Evolutionary conservation across 2,888 invertebrate species (phyloP).

Genomic region (Augochlorella aurata): DNA sequence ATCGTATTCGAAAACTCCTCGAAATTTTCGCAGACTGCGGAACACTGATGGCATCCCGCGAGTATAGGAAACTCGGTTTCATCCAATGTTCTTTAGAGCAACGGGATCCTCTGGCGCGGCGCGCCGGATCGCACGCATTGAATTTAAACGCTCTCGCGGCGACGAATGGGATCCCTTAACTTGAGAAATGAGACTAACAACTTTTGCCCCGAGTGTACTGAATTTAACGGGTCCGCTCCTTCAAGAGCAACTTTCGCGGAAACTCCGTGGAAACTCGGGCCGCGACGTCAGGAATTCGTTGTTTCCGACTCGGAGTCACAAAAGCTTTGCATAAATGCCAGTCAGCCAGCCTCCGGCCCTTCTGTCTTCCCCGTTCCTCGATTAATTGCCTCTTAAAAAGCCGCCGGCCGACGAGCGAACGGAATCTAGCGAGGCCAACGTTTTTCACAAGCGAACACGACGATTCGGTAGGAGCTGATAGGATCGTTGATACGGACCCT

Average conservation of each 20-base stretch:
- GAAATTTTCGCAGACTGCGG: conserved; percentile 3
- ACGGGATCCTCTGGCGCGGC: not conserved
- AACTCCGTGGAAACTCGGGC: conserved; percentile 48
- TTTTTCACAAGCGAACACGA: not conserved
- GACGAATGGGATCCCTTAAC: conserved; percentile 55
- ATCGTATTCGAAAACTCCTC: not conserved
- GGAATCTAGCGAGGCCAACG: not conserved
- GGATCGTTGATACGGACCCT: not conserved
- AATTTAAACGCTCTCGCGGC: conserved; percentile 49
- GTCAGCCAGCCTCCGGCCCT: not conserved
- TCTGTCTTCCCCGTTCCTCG: conserved; percentile 11
- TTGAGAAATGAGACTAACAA: conserved; percentile 70
- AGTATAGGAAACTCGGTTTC: conserved; percentile 23
- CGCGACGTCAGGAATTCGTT: conserved; percentile 57
- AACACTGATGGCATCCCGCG: not conserved
- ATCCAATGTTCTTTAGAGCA: conserved; percentile 24
- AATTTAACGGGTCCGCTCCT: conserved; percentile 58
- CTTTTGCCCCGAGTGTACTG: conserved; percentile 67
- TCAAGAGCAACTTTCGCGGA: conserved; percentile 52
- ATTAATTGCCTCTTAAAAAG: conserved; percentile 28
- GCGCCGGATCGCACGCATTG: conserved; percentile 46
- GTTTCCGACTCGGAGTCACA: conserved; percentile 51
- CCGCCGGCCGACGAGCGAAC: not conserved
- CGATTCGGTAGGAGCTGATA: not conserved
- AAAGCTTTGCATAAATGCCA: conserved; percentile 54